Conservation (phyloP, 30 jellyfish, hydroid and myxozoan species). For the Rhopilema esculentum region DNA sequence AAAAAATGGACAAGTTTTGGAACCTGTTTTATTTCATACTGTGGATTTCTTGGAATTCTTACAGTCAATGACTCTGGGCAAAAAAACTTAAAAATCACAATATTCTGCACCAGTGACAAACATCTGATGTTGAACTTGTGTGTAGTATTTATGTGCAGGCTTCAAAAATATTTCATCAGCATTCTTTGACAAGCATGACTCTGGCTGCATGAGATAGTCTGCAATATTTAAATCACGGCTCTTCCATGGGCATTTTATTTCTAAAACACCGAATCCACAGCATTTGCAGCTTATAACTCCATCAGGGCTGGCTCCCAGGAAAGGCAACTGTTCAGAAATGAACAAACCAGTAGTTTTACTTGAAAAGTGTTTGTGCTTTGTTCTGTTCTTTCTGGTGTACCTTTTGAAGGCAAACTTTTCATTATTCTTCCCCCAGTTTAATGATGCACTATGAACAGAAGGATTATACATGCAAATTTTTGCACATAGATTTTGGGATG, state of each 20-base stretch:
- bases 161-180: slow-evolving; percentile 18
- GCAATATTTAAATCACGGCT: slow-evolving; percentile 23
- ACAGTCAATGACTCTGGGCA: slow-evolving; percentile 31
- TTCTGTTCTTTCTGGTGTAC: slow-evolving; percentile 32
- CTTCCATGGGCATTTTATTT: slow-evolving; percentile 39
- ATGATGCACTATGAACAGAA: slow-evolving; percentile 23
- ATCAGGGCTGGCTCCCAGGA: slow-evolving; percentile 17
- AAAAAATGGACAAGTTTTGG: slow-evolving; percentile 28
- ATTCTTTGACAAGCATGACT: slow-evolving; percentile 26
- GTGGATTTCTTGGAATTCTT: slow-evolving; percentile 11
- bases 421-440: slow-evolving; percentile 34
- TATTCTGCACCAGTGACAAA: slow-evolving; percentile 15
- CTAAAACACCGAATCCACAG: slow-evolving; percentile 45
- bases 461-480: slow-evolving; percentile 28
- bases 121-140: slow-evolving; percentile 50
- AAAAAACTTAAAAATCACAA: slow-evolving; percentile 34
- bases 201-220: slow-evolving; percentile 30
- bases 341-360: slow-evolving; percentile 25
- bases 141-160: slow-evolving; percentile 11
- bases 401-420: slow-evolving; percentile 45
- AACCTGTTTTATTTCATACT: slow-evolving; percentile 24
- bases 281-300: slow-evolving; percentile 42
- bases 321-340: slow-evolving; percentile 42
- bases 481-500: slow-evolving; percentile 32
- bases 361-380: slow-evolving; percentile 33